A percentile compares a stretch with the other conserved stretches of the same genome.
Conservation (phyloP, 37 sponge, comb jelly and placozoan species). For the Aplysina aerophoba region DNA sequence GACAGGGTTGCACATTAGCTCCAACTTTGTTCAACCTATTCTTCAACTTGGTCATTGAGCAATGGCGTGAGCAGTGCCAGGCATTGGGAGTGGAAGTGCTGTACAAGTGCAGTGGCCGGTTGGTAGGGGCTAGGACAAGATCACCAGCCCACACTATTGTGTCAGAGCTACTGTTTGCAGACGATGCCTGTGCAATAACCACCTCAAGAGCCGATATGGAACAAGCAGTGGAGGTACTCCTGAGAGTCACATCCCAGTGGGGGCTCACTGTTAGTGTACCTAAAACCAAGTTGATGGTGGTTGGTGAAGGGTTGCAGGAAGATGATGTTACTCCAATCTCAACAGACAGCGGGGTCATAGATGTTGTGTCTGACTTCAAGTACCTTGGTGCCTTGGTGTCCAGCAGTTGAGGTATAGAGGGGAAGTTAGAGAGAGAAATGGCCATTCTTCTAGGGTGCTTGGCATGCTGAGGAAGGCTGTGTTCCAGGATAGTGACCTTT, state of each 20-base stretch:
- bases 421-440: constrained; percentile 36
- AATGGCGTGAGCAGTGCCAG: constrained; percentile 1
- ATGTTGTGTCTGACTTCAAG: constrained; percentile 39
- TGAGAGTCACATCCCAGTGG: background rate
- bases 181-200: background rate
- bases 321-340: background rate
- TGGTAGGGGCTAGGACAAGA: constrained; percentile 34
- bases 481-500: constrained; percentile 13
- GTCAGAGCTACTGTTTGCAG: constrained; percentile 6
- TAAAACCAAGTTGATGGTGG: constrained; percentile 28
- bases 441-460: constrained; percentile 34
- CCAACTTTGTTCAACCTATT: constrained; percentile 49
- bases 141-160: background rate
- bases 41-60: constrained; percentile 22
- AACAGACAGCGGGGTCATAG: constrained; percentile 24
- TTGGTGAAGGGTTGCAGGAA: background rate
- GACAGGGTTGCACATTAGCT: constrained; percentile 46
- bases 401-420: constrained; percentile 6
- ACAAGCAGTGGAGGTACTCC: background rate
- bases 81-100: background rate
- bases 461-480: constrained; percentile 29
- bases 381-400: constrained; percentile 46
- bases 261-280: constrained; percentile 41
- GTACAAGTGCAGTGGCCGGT: constrained; percentile 38
- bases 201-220: constrained; percentile 24